Percentiles rank a stretch among this genome's conserved stretches.
phyloP scores from a whole-genome alignment of 2,113 vertebrate species.

The Dasyprocta punctata region DNA sequence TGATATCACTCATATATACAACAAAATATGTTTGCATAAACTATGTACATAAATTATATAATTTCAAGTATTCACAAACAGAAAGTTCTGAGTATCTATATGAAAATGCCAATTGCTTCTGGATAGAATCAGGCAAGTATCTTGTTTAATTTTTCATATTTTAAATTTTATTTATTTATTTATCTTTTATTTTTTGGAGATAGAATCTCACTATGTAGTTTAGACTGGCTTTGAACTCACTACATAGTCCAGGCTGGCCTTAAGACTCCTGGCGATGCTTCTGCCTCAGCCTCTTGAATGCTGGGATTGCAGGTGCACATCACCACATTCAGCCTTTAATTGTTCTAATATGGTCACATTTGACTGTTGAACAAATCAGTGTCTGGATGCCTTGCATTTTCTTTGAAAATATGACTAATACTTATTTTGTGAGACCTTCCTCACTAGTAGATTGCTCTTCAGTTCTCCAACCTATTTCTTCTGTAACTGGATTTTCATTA shows the following conservation, averaged over 20 bases:
- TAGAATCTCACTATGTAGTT: neutral
- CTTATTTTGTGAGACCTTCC: neutral
- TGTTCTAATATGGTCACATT: neutral
- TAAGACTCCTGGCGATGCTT: neutral
- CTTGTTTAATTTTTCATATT: neutral
- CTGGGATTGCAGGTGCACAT: neutral
- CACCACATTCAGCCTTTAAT: neutral
- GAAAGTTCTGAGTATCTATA: neutral
- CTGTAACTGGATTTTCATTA: slow-evolving; percentile 65
- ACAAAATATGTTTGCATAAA: neutral
- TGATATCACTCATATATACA: neutral
- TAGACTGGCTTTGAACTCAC: neutral
- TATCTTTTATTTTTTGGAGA: neutral
- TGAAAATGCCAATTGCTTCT: neutral
- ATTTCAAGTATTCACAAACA: slow-evolving; percentile 22
- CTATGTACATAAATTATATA: neutral
- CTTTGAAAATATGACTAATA: neutral
- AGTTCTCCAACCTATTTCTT: neutral
- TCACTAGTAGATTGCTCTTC: neutral
- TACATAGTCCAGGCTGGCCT: neutral
- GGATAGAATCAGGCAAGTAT: slow-evolving; percentile 16
- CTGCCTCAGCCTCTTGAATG: neutral
- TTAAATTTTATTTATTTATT: neutral
- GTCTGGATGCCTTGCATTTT: slow-evolving; percentile 30
- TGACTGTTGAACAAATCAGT: neutral